A percentile compares a stretch with the other conserved stretches of the same genome.
Conservation (phyloP, 1,140 invertebrate species). For the Oryctes rhinoceros region DNA sequence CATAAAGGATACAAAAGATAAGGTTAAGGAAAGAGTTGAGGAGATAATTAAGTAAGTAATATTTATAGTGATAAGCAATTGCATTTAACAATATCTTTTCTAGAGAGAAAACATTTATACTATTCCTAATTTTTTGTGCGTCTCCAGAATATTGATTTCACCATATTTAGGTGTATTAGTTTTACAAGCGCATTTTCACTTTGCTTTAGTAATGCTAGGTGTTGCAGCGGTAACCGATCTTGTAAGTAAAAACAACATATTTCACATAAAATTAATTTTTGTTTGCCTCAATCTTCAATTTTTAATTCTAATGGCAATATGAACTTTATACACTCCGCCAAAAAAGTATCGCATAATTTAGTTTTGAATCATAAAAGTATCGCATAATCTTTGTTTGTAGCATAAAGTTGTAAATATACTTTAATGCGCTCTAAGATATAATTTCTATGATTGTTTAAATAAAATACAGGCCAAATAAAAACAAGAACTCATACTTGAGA, state of each 20-base stretch:
- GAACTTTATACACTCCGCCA: too few species aligned
- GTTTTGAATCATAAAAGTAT: too few species aligned
- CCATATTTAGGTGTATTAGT: constrained; percentile 86
- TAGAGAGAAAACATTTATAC: constrained; percentile 92
- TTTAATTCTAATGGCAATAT: not conserved
- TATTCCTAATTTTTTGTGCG: constrained; percentile 89
- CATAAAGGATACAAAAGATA: constrained; percentile 71
- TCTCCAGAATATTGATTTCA: constrained; percentile 82
- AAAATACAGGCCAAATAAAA: too few species aligned
- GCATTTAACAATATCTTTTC: constrained; percentile 37
- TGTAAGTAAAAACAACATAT: constrained; percentile 63
- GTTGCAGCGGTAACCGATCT: constrained; percentile 86
- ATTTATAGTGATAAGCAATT: not conserved
- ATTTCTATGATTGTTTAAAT: too few species aligned
- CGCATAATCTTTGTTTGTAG: too few species aligned
- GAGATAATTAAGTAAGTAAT: constrained; percentile 68
- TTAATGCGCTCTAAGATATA: too few species aligned
- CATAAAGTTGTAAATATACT: too few species aligned
- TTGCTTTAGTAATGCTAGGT: constrained; percentile 77
- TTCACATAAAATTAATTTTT: too few species aligned
- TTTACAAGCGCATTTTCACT: constrained; percentile 76
- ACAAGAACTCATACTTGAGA: too few species aligned
- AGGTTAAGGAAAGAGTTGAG: constrained; percentile 70
- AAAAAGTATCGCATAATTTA: too few species aligned
- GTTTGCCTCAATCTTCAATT: too few species aligned